A percentile compares a stretch with the other conserved stretches of the same genome.
These are phyloP conservation scores for Odontomachus brunneus DNA, from an alignment of 1,140 invertebrate species.

Conservation along the genomic window DNA sequence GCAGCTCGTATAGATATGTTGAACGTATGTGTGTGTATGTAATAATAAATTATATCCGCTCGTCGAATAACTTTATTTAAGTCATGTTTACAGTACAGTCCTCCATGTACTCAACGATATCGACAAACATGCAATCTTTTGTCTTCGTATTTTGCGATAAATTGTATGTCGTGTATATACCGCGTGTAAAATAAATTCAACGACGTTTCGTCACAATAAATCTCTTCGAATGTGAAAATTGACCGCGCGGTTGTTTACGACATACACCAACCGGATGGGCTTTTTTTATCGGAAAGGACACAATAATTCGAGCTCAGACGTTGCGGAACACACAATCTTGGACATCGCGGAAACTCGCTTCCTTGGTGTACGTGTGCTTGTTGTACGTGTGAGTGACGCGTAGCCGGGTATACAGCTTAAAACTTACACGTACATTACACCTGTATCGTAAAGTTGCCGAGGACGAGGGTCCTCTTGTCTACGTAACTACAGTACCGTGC, in stretches of 20 bases:
- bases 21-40: too few species aligned
- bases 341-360: constrained; percentile 21
- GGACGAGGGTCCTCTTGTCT: constrained; percentile 61
- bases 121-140: constrained; percentile 74
- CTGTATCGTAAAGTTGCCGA: constrained; percentile 59
- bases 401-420: constrained; percentile 49
- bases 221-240: constrained; percentile 31
- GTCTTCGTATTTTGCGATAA: constrained; percentile 71
- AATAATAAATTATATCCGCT: constrained; percentile 19
- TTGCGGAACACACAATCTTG: constrained; percentile 53
- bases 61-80: constrained; percentile 81
- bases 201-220: constrained; percentile 21
- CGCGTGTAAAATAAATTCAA: constrained; percentile 75
- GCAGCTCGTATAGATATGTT: too few species aligned
- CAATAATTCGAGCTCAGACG: constrained; percentile 48
- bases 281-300: constrained; percentile 13
- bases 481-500: constrained; percentile 69
- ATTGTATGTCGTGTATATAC: constrained; percentile 70
- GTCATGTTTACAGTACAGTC: constrained; percentile 79
- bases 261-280: constrained; percentile 27
- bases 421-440: constrained; percentile 52
- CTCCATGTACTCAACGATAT: constrained; percentile 74
- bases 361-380: constrained; percentile 25
- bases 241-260: constrained; percentile 40
- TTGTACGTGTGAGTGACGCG: constrained; percentile 11